Base-by-base conservation (phyloP, 2,113 vertebrate species). In the Cariama cristata region DNA sequence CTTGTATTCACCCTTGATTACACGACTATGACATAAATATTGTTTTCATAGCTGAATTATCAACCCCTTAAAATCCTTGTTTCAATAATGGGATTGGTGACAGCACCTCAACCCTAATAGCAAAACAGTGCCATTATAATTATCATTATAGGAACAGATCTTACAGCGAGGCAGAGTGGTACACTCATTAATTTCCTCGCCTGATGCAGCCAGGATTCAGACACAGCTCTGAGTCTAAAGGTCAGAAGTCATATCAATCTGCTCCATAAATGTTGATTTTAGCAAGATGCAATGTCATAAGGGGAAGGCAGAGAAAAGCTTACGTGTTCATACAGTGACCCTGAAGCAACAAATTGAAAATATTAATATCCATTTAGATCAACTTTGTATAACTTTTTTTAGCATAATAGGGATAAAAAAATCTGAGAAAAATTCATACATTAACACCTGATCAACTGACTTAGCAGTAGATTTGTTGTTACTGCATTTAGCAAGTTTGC, bases 261-360 rank as follows among this genome's bases (percentile, higher is more conserved):
- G 26, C 26, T 59, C 47, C 49, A 40, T 59, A 93, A 97, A 86
- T 90, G 76, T 95, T 96, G 73, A 92, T 87, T 90, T 47, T 62
- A 85, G 56, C 1, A 0, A 95, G 82, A 97, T 82, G 68, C 38
- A 86, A 69, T 88, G 95, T 94, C 94, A 81, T 26, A 62, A 94
- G 85, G 74, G 79, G 67, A 82, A 80, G 47, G 55, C 68, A 96
- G 68, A 58, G 44, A 77, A 87, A 93, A 94, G 14, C 32, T 66
- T 71, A 30, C 9, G 2, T 44, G n/a, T 72, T 94, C 69, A 58
- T 50, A n/a, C 21, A 33, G 42, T 97, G 91, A 98, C 97, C 95
- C 97, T 81, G 85, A 97, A 98, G 74, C 53, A 96, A 97, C 62
- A 97, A 97, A 95, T 23, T 56, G 55, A 96, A 98, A 97, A 97